Percentiles rank a stretch among this genome's conserved stretches.
Evolutionary conservation across 2,113 vertebrate genomes (phyloP).

Genomic region (Anhinga rufa): DNA sequence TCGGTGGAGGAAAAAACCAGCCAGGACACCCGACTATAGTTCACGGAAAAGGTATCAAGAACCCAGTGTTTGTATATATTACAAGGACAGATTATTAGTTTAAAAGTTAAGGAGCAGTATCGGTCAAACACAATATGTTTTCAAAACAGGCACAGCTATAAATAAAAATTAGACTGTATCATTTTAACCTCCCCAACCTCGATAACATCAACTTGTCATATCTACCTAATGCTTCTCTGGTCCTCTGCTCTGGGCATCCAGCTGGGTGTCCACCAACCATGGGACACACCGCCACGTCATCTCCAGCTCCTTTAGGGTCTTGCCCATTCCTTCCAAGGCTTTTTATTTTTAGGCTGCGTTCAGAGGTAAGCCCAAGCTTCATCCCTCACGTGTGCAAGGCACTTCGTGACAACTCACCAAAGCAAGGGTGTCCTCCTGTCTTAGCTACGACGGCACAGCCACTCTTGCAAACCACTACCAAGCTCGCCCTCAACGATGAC

Average conservation of each 20-base stretch:
- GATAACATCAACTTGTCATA: accelerated
- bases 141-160: background rate
- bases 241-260: background rate
- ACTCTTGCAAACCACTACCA: background rate
- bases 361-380: background rate
- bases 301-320: background rate
- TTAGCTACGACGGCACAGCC: background rate
- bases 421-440: background rate
- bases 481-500: background rate
- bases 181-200: background rate
- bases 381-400: accelerated
- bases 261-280: accelerated
- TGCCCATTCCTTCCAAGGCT: background rate
- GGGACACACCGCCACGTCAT: background rate
- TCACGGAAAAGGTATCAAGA: background rate
- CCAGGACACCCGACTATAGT: background rate
- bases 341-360: background rate
- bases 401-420: background rate
- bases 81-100: background rate
- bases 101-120: background rate
- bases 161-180: background rate
- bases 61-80: background rate
- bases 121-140: background rate
- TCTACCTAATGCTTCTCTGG: background rate
- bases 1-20: background rate